A percentile compares a stretch with the other conserved stretches of the same genome.
phyloP scores from a whole-genome alignment of 2,888 invertebrate genomes.

The Pyrrhosoma nymphula region DNA sequence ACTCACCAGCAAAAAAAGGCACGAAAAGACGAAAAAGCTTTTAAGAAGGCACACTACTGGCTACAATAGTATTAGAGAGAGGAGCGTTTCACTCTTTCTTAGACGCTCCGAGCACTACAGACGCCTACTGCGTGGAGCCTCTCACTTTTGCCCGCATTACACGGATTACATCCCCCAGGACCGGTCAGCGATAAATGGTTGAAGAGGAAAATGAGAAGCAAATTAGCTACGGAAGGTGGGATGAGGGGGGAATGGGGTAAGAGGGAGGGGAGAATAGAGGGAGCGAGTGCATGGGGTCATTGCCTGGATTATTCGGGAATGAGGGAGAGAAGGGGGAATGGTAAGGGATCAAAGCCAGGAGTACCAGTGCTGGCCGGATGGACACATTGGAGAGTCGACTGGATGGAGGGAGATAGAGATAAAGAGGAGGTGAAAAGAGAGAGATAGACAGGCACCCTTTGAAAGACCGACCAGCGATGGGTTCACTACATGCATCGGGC shows the following conservation, averaged over 20 bases:
- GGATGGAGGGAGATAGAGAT: not conserved
- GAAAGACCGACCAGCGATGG: not conserved
- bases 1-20: no score
- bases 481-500: not conserved
- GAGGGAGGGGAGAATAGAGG: not conserved
- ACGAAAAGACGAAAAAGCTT: no score
- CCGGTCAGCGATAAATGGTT: not conserved
- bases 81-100: no score
- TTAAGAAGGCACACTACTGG: no score
- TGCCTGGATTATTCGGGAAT: not conserved
- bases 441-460: not conserved
- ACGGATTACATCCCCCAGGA: no score
- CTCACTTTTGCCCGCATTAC: no score
- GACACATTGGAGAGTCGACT: not conserved
- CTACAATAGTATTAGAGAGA: no score
- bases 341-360: not conserved
- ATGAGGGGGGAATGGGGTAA: not conserved
- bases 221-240: not conserved
- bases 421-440: no score
- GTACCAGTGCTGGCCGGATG: not conserved
- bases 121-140: no score
- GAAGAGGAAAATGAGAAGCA: not conserved
- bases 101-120: no score
- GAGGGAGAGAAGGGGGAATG: not conserved
- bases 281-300: not conserved